Percentiles rank a stretch among this genome's conserved stretches.
Conservation (phyloP, 2,113 vertebrate species). For the Tetrax tetrax region DNA sequence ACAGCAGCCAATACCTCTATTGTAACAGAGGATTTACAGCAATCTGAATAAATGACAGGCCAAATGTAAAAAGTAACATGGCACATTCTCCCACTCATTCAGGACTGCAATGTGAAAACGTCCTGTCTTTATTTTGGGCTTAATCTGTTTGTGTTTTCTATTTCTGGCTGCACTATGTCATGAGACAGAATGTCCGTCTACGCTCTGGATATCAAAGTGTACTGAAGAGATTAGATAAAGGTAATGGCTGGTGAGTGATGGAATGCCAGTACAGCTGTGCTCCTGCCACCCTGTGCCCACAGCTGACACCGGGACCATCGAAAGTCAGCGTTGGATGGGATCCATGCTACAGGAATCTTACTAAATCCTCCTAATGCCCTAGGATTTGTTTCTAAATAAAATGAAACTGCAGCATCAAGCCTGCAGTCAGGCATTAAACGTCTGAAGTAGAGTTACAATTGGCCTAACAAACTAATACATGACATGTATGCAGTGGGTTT, state of each 20-base stretch:
- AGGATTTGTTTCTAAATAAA: neutral
- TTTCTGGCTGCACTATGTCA: neutral
- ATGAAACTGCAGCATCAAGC: neutral
- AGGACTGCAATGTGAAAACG: neutral
- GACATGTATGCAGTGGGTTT: neutral
- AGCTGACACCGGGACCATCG: rapidly evolving
- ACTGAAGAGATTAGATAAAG: slow-evolving; percentile 15
- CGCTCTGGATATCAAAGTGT: rapidly evolving
- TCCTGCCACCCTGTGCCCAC: rapidly evolving
- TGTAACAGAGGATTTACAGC: neutral
- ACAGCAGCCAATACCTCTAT: neutral
- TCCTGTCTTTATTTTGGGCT: neutral
- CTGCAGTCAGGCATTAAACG: neutral
- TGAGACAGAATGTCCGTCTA: neutral
- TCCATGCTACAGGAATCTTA: rapidly evolving
- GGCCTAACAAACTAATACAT: neutral
- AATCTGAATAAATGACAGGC: neutral
- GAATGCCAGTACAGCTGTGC: rapidly evolving
- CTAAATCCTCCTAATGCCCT: neutral
- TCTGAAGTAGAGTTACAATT: neutral
- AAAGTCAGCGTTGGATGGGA: rapidly evolving
- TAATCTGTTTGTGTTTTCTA: slow-evolving; percentile 16
- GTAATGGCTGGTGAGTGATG: slow-evolving; percentile 34
- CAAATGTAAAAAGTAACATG: neutral
- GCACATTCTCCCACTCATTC: neutral